These are phyloP conservation scores for Ardeotis arabs DNA, from an alignment of 2,113 vertebrate genomes.

Conservation along the genomic window DNA sequence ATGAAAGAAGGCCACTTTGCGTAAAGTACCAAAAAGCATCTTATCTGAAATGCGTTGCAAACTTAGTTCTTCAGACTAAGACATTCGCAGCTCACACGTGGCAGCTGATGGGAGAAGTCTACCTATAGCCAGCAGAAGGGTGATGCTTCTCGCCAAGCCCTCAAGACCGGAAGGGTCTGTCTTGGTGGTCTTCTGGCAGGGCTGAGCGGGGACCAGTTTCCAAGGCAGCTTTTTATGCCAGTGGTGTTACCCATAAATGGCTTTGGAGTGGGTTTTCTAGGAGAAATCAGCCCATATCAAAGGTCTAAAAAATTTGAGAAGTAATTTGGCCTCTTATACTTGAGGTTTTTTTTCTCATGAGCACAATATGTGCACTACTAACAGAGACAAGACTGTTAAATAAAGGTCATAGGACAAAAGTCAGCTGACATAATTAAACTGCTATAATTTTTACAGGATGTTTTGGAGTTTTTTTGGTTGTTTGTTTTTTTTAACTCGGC, in stretches of 20 bases:
- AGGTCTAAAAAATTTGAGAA: not conserved
- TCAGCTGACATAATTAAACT: not conserved
- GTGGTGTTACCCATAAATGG: not conserved
- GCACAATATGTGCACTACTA: not conserved
- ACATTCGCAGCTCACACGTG: rapidly evolving
- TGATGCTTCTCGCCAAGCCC: not conserved
- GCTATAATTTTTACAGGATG: not conserved
- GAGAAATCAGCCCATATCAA: not conserved
- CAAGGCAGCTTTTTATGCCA: not conserved
- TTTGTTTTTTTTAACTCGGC: not conserved
- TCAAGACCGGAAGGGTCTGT: not conserved
- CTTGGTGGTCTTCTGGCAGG: not conserved
- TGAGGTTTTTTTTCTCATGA: not conserved
- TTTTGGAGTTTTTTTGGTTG: no score
- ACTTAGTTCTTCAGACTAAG: not conserved
- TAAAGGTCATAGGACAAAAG: not conserved
- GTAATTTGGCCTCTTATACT: not conserved
- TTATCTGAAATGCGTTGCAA: not conserved
- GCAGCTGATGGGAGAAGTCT: not conserved
- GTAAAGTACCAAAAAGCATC: not conserved
- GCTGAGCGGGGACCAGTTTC: not conserved
- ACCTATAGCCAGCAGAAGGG: not conserved
- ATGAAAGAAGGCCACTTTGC: not conserved
- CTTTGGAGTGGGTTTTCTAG: not conserved
- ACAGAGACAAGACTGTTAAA: not conserved